Percentiles rank a stretch among this genome's conserved stretches.
Conservation (phyloP, 2,888 invertebrate genomes). For the Macaria notata region DNA sequence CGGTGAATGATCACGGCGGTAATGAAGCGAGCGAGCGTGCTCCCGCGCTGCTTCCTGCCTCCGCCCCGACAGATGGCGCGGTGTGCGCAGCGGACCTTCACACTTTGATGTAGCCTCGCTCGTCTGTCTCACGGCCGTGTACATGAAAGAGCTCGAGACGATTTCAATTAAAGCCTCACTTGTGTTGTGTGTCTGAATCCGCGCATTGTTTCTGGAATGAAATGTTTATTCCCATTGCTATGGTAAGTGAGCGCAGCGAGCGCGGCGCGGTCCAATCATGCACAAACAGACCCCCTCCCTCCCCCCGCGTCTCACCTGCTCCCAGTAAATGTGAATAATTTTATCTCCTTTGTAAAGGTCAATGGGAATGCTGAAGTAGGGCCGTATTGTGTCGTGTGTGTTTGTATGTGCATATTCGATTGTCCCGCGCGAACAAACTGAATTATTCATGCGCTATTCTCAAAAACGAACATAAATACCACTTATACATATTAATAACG, state of each 20-base stretch:
- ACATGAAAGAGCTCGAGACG: constrained; percentile 8
- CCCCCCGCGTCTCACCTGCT: constrained; percentile 7
- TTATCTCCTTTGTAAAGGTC: constrained; percentile 18
- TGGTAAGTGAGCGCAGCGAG: constrained; percentile 21
- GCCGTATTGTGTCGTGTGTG: constrained; percentile 3
- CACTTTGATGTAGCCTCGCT: constrained; percentile 15
- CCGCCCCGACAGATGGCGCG: constrained; percentile 22
- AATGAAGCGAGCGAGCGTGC: constrained; percentile 39
- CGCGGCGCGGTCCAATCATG: constrained; percentile 24
- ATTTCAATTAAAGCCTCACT: constrained; percentile 9
- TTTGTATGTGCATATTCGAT: constrained; percentile 5
- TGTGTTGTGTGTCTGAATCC: constrained; percentile 7
- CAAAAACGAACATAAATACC: no score
- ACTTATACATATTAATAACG: no score
- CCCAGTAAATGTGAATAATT: constrained; percentile 17
- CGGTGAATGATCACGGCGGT: constrained; percentile 46
- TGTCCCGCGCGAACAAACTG: background rate
- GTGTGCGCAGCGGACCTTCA: constrained; percentile 9
- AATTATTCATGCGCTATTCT: no score
- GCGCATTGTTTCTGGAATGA: constrained; percentile 15
- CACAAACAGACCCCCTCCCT: constrained; percentile 23
- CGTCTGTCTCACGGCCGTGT: constrained; percentile 15
- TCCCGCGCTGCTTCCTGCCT: constrained; percentile 30
- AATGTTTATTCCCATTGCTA: constrained; percentile 34
- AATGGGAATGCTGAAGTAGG: constrained; percentile 20